Conservation (phyloP, 2,888 invertebrate genomes). For the Diarsia mendica region DNA sequence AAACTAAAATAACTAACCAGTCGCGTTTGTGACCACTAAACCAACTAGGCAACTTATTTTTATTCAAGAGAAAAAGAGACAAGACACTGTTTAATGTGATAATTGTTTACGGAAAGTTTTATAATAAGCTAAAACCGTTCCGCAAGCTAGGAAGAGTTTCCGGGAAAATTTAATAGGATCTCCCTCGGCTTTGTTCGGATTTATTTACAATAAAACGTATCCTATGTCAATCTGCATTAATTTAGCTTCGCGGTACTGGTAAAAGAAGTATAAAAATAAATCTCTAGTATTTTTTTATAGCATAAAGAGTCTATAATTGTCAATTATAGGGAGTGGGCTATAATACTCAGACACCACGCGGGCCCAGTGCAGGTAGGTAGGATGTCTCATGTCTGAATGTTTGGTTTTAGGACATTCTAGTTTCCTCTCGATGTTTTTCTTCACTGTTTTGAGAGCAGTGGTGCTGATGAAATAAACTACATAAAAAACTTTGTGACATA, state of each 20-base stretch:
- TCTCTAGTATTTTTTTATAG: too few relatives aligned
- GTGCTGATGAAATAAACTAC: not conserved
- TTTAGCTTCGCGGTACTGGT: not conserved
- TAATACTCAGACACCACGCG: not conserved
- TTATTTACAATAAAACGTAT: slow-evolving; percentile 21
- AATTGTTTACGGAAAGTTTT: slow-evolving; percentile 24
- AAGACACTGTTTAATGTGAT: slow-evolving; percentile 1
- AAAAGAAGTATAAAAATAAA: not conserved
- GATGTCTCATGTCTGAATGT: too few relatives aligned
- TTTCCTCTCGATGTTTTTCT: not conserved
- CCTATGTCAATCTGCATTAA: slow-evolving; percentile 19
- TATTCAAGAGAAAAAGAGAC: not conserved
- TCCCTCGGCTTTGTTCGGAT: slow-evolving; percentile 3
- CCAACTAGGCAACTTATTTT: not conserved
- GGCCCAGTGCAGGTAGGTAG: not conserved
- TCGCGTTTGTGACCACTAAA: too few relatives aligned
- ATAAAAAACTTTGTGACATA: too few relatives aligned
- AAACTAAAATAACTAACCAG: too few relatives aligned
- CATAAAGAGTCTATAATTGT: not conserved
- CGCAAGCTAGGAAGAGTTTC: slow-evolving; percentile 13
- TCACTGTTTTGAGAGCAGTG: not conserved
- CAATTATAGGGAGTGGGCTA: not conserved
- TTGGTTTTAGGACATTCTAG: too few relatives aligned
- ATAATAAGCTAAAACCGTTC: slow-evolving; percentile 3
- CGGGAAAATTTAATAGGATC: slow-evolving; percentile 11